Percentiles rank a stretch among this genome's conserved stretches.
phyloP scores from a whole-genome alignment of 2,888 invertebrate genomes.

The Rapana venosa region DNA sequence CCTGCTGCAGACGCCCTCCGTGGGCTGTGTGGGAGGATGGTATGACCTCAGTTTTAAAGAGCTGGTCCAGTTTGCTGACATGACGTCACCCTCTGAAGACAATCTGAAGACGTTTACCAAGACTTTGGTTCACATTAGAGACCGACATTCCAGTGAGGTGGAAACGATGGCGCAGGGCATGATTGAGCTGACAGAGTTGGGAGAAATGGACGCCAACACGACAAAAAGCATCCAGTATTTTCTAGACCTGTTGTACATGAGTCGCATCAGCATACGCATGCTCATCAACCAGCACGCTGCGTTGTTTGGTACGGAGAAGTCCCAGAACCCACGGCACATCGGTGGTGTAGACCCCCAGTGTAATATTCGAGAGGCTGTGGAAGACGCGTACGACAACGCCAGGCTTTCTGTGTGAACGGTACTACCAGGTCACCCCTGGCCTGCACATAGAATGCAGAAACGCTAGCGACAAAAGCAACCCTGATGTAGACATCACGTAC shows the following conservation, averaged over 20 bases:
- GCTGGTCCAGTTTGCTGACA: background rate
- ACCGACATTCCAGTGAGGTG: constrained; percentile 97
- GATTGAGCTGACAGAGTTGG: constrained; percentile 95
- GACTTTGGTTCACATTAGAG: constrained; percentile 92
- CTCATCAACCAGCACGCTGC: constrained; percentile 97
- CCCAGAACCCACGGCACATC: constrained; percentile 84
- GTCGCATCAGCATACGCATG: constrained; percentile 98
- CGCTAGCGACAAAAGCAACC: constrained; percentile 28
- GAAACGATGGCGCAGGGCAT: constrained; percentile 99
- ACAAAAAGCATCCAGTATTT: constrained; percentile 97
- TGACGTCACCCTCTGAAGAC: too few species aligned
- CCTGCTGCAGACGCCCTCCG: too few species aligned
- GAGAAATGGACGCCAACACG: constrained; percentile 86
- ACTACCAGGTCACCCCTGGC: constrained; percentile 95
- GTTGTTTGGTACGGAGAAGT: constrained; percentile 79
- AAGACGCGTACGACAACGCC: constrained; percentile 98
- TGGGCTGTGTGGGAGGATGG: too few species aligned
- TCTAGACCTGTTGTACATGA: constrained; percentile 98
- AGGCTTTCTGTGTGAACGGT: constrained; percentile 98
- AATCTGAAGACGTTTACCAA: constrained; percentile 97
- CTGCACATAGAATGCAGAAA: constrained; percentile 84
- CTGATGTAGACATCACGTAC: constrained; percentile 92
- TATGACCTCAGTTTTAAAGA: too few species aligned
- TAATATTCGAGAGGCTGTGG: constrained; percentile 91
- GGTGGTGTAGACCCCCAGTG: constrained; percentile 98